Evolutionary conservation across 1,140 invertebrate genomes (phyloP).

Genomic region (Zaprionus lachaisei): DNA sequence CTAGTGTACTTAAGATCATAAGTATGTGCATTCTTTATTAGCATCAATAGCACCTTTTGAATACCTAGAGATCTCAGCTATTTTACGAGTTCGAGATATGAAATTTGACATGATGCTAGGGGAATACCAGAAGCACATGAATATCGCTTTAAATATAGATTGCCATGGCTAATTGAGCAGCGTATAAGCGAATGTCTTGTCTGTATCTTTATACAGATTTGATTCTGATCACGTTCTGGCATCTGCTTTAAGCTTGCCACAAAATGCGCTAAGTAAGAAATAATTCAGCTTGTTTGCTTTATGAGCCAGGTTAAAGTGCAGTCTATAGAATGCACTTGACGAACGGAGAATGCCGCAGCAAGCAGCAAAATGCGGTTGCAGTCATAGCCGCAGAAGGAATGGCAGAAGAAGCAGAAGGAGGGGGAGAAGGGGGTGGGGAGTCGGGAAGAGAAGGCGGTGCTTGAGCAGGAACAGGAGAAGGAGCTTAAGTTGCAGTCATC

Average conservation of each 20-base stretch:
- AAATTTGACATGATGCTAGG: neutral
- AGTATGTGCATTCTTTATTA: neutral
- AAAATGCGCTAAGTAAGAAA: neutral
- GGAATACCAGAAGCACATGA: neutral
- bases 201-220: neutral
- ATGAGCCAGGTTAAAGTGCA: constrained; percentile 15
- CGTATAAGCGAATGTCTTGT: neutral
- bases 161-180: neutral
- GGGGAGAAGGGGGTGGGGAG: neutral
- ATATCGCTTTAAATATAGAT: no score
- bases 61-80: neutral
- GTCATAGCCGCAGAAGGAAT: neutral
- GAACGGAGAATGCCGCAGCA: neutral
- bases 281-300: neutral
- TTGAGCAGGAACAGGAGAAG: neutral
- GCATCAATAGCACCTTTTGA: neutral
- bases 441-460: neutral
- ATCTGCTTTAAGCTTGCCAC: neutral
- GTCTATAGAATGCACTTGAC: constrained; percentile 1
- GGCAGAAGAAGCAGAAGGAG: neutral
- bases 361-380: neutral
- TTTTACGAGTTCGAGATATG: neutral
- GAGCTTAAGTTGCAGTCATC: constrained; percentile 12
- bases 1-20: no score
- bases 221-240: neutral